A percentile compares a stretch with the other conserved stretches of the same genome.
phyloP scores from a whole-genome alignment of 1,140 invertebrate genomes.

The Drosophila tropicalis region DNA sequence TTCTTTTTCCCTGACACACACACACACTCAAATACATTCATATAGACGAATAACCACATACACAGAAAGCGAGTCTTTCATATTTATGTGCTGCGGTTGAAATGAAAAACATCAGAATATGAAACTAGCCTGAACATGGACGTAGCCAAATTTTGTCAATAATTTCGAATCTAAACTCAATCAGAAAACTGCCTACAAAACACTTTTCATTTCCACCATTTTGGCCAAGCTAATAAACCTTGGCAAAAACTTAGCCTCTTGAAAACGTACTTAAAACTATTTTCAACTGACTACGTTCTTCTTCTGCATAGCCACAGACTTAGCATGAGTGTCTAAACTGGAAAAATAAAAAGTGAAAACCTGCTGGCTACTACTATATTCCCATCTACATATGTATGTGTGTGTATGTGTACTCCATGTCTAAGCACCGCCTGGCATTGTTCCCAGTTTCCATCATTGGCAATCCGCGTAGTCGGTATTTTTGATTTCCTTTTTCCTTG shows the following conservation, averaged over 20 bases:
- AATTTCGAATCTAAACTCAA: background rate
- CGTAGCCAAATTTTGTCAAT: background rate
- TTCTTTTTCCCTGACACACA: constrained; percentile 16
- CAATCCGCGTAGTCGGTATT: constrained; percentile 1
- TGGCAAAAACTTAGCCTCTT: too few relatives aligned
- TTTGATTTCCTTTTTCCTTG: background rate
- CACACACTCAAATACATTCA: constrained; percentile 19
- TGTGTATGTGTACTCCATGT: constrained; percentile 3
- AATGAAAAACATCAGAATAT: constrained; percentile 52
- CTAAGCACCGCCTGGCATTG: constrained; percentile 7
- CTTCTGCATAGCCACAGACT: background rate
- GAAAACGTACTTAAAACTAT: background rate
- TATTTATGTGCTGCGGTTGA: constrained; percentile 32
- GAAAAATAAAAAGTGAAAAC: background rate
- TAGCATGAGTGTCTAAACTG: background rate
- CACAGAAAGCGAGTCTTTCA: constrained; percentile 14
- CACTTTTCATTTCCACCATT: too few relatives aligned
- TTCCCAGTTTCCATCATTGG: background rate
- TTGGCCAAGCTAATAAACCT: too few relatives aligned
- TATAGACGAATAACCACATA: background rate
- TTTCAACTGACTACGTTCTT: background rate
- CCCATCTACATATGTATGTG: background rate
- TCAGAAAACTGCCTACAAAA: background rate
- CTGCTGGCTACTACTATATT: background rate
- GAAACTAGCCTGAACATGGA: constrained; percentile 35